Evolutionary conservation across 2,888 invertebrate species (phyloP), one percentile per base, ranked within the genome.

Genomic region (Eurois occulta): DNA sequence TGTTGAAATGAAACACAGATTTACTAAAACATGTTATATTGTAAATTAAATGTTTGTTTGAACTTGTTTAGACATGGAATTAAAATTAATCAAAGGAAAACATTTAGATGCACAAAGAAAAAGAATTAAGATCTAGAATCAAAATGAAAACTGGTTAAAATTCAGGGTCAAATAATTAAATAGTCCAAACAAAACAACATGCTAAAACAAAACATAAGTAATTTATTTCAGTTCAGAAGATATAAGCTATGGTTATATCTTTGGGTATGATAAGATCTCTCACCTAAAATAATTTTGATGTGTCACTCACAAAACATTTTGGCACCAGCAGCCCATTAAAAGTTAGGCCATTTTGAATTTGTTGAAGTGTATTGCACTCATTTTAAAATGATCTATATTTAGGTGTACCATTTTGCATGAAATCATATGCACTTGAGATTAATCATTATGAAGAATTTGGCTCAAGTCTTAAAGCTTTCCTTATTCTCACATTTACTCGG

Each of bases 311-410:
- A 75, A 84, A 83, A 84, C 48, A 83, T 86, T 86, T 91, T 92
- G 92, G 92, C 91, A 92, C 75, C 72, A 48, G 43, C 32, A 80
- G 72, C 72, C 74, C 74, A 84, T 90, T 88, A 88, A 88, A 82
- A 89, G 77, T 85, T 85, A 77, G 86, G 86, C 75, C 87, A 81
- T 89, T 87, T 87, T 79, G 70, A 80, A 78, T 62, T 58, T 75
- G 60, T 78, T 69, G 32, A 82, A 85, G 71, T 70, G 52, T 69
- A 72, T 71, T 80, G 66, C 80, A 69, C 71, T 70, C 69, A 58
- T 78, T 75, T 69, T 13, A 60, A 64, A 75, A 13, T 67, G 52
- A 71, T 21, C 11, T 81, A 66, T 75, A 72, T 55, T 72, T 72
- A 41, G 24, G 10, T 46, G 18, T 66, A 28, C 32, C 13, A n/a